phyloP scores from a whole-genome alignment of 2,888 invertebrate species.

The Odiellus spinosus region DNA sequence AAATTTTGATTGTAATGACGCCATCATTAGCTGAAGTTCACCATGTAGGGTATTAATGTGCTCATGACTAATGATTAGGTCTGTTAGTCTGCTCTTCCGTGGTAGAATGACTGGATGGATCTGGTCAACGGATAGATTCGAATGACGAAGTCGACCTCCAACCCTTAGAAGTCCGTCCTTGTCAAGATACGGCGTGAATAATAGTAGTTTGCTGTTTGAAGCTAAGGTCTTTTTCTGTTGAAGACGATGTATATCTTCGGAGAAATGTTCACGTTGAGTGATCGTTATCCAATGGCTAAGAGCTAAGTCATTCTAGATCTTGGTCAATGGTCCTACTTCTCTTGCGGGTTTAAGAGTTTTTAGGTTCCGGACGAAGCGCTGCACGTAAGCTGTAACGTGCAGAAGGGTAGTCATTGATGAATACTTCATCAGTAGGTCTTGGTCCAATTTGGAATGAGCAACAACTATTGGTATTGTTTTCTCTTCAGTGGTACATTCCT shows the following conservation, averaged over 20 bases:
- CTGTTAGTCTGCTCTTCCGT: not conserved
- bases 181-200: too few species aligned
- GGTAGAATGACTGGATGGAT: slow-evolving; percentile 1
- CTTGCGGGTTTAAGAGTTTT: too few species aligned
- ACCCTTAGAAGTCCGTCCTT: slow-evolving; percentile 1
- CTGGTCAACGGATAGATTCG: not conserved
- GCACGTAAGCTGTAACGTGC: too few species aligned
- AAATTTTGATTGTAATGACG: slow-evolving; percentile 17
- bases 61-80: not conserved
- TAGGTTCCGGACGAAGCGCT: too few species aligned
- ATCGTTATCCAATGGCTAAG: too few species aligned
- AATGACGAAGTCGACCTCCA: not conserved
- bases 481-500: not conserved
- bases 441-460: not conserved
- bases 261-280: too few species aligned
- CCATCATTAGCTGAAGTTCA: slow-evolving; percentile 18
- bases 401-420: not conserved
- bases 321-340: too few species aligned
- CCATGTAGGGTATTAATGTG: slow-evolving; percentile 20
- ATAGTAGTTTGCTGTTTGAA: too few species aligned
- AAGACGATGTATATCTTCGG: too few species aligned
- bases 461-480: too few species aligned
- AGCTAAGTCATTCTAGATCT: too few species aligned
- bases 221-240: too few species aligned
- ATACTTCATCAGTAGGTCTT: not conserved